These are phyloP conservation scores for Drosophila elegans DNA, from an alignment of 1,140 invertebrate species.

Conservation along the genomic window DNA sequence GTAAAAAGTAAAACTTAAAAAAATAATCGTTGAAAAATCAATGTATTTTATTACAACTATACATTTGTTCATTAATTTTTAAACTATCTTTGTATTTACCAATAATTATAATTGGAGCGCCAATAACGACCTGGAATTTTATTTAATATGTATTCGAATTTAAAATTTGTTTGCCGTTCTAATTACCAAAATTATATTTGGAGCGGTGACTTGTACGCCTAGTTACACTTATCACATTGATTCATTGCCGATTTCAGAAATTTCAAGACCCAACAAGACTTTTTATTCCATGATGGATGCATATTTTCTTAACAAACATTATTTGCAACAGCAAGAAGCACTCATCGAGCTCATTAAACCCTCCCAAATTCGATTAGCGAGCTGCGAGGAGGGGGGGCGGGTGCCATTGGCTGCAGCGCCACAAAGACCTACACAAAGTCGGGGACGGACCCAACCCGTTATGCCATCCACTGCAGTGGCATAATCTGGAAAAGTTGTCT, in stretches of 20 bases:
- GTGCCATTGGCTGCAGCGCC: slow-evolving; percentile 4
- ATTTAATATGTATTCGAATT: no score
- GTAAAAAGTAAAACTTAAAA: no score
- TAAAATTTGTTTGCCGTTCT: no score
- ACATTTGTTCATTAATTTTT: no score
- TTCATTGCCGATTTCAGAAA: neutral
- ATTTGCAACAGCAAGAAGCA: neutral
- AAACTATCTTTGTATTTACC: no score
- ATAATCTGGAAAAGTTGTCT: slow-evolving; percentile 52
- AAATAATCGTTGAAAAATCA: no score
- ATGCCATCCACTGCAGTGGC: slow-evolving; percentile 36
- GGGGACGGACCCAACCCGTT: slow-evolving; percentile 39
- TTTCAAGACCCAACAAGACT: neutral
- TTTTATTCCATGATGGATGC: neutral
- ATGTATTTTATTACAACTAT: no score
- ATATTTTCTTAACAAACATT: neutral
- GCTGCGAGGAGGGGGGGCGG: neutral
- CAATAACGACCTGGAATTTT: no score
- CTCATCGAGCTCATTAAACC: slow-evolving; percentile 13
- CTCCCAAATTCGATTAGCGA: slow-evolving; percentile 9
- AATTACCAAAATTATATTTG: no score
- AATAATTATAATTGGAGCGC: no score
- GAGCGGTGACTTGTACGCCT: no score
- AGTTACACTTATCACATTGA: no score
- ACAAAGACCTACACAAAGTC: slow-evolving; percentile 17